phyloP scores from a whole-genome alignment of 1,140 invertebrate species.

The Mactra quadrangularis region DNA sequence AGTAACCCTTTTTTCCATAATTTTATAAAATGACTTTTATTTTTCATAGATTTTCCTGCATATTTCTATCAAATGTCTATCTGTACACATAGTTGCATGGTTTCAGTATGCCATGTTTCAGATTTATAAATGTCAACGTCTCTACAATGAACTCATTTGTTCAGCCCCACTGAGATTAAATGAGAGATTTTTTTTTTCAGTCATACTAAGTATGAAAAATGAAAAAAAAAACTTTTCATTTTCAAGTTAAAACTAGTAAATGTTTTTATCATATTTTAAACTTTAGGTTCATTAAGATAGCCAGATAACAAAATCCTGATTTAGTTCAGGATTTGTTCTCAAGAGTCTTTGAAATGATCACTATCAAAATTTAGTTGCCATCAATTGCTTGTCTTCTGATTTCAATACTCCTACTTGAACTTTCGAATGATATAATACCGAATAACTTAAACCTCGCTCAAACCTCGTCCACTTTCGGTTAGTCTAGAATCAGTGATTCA shows the following conservation, averaged over 20 bases:
- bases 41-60: background rate
- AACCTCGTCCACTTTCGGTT: constrained; percentile 38
- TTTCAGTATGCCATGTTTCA: constrained; percentile 8
- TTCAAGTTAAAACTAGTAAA: constrained; percentile 34
- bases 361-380: constrained; percentile 19
- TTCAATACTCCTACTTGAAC: constrained; percentile 4
- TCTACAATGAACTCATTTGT: background rate
- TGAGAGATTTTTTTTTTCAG: constrained; percentile 16
- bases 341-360: constrained; percentile 5
- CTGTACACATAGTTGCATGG: constrained; percentile 31
- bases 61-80: background rate
- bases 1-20: background rate
- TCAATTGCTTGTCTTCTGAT: background rate
- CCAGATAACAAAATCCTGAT: constrained; percentile 11
- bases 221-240: constrained; percentile 48
- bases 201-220: background rate
- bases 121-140: constrained; percentile 50
- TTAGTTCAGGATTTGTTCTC: constrained; percentile 24
- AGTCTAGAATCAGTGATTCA: no score
- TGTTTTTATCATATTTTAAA: constrained; percentile 29
- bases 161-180: constrained; percentile 38
- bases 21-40: constrained; percentile 8
- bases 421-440: no score
- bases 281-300: constrained; percentile 17
- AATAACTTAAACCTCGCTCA: no score